These are phyloP conservation scores for Indri indri DNA, from an alignment of 2,113 vertebrate genomes.

Conservation along the genomic window DNA sequence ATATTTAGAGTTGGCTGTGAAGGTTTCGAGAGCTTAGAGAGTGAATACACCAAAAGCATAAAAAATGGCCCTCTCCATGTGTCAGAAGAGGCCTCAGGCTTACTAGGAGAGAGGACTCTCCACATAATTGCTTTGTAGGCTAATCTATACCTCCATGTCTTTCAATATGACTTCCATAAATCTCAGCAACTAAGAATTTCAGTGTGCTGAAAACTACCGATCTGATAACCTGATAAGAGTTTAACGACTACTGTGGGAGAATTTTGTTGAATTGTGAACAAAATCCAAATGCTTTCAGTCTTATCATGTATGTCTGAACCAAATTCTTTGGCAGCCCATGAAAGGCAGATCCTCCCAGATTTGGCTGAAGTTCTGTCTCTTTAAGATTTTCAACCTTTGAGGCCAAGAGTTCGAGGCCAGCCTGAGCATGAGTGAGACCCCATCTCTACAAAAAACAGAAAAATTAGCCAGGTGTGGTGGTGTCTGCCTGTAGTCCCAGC, in stretches of 20 bases:
- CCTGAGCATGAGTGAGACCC: too few species aligned
- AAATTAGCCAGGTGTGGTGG: too few species aligned
- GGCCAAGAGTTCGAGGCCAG: too few species aligned
- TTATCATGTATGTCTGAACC: neutral
- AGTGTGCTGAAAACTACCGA: constrained; percentile 22
- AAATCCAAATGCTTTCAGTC: constrained; percentile 37
- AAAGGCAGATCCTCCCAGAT: constrained; percentile 4
- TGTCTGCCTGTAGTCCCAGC: too few species aligned
- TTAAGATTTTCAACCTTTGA: neutral
- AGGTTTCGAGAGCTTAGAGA: neutral
- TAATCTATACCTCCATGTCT: constrained; percentile 45
- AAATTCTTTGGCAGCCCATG: constrained; percentile 18
- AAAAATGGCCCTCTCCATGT: neutral
- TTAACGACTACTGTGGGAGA: neutral
- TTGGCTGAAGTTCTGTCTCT: constrained; percentile 4
- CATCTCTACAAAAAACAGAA: too few species aligned
- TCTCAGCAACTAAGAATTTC: constrained; percentile 59
- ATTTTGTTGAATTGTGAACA: constrained; percentile 31
- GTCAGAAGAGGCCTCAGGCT: constrained; percentile 33
- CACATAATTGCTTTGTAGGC: constrained; percentile 25
- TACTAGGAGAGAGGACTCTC: neutral
- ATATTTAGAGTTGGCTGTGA: constrained; percentile 25
- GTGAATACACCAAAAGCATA: neutral
- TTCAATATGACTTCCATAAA: constrained; percentile 55
- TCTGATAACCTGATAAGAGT: constrained; percentile 13